These are phyloP conservation scores for Eucera pruinosa DNA, from an alignment of 2,888 invertebrate species.

Conservation along the genomic window DNA sequence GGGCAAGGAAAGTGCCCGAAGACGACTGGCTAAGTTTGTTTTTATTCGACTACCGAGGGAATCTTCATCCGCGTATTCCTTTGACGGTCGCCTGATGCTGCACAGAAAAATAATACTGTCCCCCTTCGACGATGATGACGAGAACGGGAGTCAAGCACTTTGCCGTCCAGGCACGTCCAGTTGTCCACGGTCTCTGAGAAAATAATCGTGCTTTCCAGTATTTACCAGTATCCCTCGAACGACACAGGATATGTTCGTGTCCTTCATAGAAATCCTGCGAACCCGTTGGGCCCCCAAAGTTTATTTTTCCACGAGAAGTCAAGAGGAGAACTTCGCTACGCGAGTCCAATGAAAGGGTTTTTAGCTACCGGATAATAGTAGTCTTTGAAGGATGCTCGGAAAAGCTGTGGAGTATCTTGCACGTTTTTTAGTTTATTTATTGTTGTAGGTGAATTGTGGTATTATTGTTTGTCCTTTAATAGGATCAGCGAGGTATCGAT, in stretches of 20 bases:
- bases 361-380: not conserved
- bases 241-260: conserved; percentile 62
- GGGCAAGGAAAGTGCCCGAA: conserved; percentile 62
- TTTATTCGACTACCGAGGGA: conserved; percentile 69
- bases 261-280: conserved; percentile 66
- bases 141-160: conserved; percentile 59
- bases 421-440: not conserved
- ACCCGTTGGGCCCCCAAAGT: conserved; percentile 46
- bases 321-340: conserved; percentile 40
- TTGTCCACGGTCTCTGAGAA: conserved; percentile 69
- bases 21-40: conserved; percentile 73
- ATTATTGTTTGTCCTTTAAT: no score
- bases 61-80: conserved; percentile 65
- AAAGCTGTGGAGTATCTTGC: no score
- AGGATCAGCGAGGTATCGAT: not conserved
- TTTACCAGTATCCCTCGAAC: conserved; percentile 70
- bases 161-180: conserved; percentile 68
- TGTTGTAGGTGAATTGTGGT: not conserved
- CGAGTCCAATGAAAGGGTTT: conserved; percentile 6
- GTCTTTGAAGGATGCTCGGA: not conserved
- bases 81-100: conserved; percentile 65
- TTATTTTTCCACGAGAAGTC: conserved; percentile 66
- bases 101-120: conserved; percentile 73
- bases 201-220: conserved; percentile 76
- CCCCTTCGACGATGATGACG: conserved; percentile 28